Percentiles rank a stretch among this genome's conserved stretches.
These are phyloP conservation scores for Myocastor coypus DNA, from an alignment of 2,113 vertebrate genomes.

Conservation along the genomic window DNA sequence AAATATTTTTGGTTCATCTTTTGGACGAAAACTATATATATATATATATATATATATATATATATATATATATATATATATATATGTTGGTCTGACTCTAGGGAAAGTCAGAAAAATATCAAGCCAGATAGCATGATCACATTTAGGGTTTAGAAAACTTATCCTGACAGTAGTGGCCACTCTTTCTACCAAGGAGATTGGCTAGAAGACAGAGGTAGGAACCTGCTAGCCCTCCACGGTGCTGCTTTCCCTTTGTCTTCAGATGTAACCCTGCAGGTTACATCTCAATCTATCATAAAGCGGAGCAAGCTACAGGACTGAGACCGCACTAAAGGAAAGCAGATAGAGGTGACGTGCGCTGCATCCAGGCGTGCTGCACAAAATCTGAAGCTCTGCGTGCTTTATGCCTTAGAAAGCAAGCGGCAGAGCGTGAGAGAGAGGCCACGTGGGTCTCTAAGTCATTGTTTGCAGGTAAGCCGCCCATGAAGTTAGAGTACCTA, in stretches of 20 bases:
- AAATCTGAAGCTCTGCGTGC: background rate
- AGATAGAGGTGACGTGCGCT: background rate
- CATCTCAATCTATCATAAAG: background rate
- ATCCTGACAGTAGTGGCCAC: background rate
- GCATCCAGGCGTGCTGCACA: background rate
- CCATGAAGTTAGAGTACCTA: background rate
- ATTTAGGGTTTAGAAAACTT: background rate
- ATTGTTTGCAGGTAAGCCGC: background rate
- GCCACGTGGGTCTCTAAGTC: background rate
- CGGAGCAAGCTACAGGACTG: background rate
- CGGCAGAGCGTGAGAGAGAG: background rate
- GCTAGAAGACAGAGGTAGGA: background rate
- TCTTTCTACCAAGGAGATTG: background rate
- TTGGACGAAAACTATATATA: too few species aligned
- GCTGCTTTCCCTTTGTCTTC: background rate
- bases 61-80: too few species aligned
- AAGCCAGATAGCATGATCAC: background rate
- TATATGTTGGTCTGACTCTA: too few species aligned
- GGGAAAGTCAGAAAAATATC: background rate
- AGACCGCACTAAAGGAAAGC: background rate
- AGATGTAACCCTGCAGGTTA: background rate
- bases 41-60: too few species aligned
- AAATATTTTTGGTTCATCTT: background rate
- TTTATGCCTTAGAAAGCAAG: background rate
- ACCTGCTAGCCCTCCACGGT: background rate